Evolutionary conservation across 1,140 invertebrate genomes (phyloP), one percentile per base, ranked within the genome.

Genomic region (Galendromus occidentalis): DNA sequence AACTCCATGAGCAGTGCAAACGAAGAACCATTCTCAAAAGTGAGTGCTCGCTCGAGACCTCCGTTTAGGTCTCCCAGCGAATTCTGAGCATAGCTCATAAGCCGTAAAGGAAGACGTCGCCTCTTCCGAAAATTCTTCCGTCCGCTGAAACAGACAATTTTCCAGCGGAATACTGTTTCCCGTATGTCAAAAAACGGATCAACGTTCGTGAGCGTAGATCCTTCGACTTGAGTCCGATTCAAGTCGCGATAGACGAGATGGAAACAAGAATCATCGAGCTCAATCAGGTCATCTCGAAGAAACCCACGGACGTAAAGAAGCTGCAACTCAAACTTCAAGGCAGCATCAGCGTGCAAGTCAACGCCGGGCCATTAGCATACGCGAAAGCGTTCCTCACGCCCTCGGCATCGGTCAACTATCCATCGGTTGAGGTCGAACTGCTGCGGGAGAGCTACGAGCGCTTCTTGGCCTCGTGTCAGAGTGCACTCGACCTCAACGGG

Each of bases 181-280:
- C 91, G 0, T 94, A 93, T 74, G 84, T 94, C 1, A 88, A 90
- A 69, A 91, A 91, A 72, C 82, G 91, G 9, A 86, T 93, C 66
- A 78, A 81, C 47, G 84, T 94, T 76, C 81, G 67, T 78, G 84
- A n/a, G 80, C 82, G 71, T 79, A 71, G 82, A 71, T 82, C 85
- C 64, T 81, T 85, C 67, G 87, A 91, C 74, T 78, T 92, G 64
- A 85, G 82, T 71, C 91, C 91, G 1, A 93, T 95, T 71, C 90
- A 94, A 78, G 90, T 93, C 9, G 91, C 91, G 47, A 83, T 94
- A 45, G 86, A 92, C 74, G 90, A 93, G 76, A 93, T 94, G 88
- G 83, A 85, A 73, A 81, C 80, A 64, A 80, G 87, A 69, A 86
- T 92, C 18, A 79, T 82, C 66, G 89, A 93, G 73, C 75, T 95